Conservation (phyloP, 2,888 invertebrate species). For the Polyommatus iphigenia region DNA sequence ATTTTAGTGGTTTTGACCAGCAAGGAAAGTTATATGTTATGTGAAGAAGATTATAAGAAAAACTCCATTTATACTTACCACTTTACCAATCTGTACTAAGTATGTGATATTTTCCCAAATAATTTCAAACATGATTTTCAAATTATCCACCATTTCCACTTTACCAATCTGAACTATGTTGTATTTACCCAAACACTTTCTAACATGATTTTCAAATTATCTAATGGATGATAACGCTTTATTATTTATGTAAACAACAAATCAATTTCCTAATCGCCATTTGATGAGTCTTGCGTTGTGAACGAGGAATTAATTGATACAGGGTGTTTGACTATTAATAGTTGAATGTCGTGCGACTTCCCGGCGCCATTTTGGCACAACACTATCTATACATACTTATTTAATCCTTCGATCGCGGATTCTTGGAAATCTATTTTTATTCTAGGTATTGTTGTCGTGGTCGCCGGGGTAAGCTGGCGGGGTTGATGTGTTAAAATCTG, state of each 20-base stretch:
- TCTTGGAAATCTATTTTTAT: too few species aligned
- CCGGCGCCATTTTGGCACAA: slow-evolving; percentile 9
- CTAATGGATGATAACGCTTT: background rate
- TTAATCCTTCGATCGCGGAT: too few species aligned
- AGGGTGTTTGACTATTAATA: slow-evolving; percentile 28
- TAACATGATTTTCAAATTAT: background rate
- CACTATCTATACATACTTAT: background rate
- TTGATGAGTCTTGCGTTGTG: background rate
- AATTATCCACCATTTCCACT: background rate
- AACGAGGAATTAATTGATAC: slow-evolving; percentile 20
- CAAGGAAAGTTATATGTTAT: too few species aligned
- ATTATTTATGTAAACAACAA: background rate
- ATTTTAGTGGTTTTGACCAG: too few species aligned
- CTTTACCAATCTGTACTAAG: background rate
- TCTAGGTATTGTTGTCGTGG: too few species aligned
- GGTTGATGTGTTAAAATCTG: too few species aligned
- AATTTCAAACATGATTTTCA: background rate
- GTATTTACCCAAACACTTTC: background rate
- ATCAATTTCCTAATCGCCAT: slow-evolving; percentile 6
- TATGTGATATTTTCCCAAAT: background rate
- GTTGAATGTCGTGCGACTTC: slow-evolving; percentile 35
- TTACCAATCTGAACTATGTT: background rate
- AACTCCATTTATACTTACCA: too few species aligned
- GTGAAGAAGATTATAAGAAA: too few species aligned
- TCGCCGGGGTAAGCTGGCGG: too few species aligned